These are phyloP conservation scores for Melanerpes formicivorus DNA, from an alignment of 2,113 vertebrate genomes.

Conservation along the genomic window DNA sequence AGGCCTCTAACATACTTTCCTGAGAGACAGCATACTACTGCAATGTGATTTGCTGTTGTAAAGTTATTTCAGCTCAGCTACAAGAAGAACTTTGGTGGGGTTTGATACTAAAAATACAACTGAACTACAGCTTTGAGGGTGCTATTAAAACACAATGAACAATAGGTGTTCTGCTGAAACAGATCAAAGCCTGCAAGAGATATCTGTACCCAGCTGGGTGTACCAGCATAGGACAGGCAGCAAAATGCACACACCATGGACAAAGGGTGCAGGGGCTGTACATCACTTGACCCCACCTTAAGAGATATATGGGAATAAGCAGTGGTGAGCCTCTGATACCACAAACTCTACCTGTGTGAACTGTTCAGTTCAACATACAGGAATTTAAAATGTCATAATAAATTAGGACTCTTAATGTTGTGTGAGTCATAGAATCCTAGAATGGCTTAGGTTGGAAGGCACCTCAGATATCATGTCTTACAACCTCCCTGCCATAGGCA, in stretches of 20 bases:
- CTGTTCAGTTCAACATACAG: background rate
- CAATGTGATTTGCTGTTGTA: background rate
- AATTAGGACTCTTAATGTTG: constrained; percentile 45
- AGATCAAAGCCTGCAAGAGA: background rate
- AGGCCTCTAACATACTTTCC: background rate
- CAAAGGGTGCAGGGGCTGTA: background rate
- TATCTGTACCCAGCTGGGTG: background rate
- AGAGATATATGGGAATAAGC: background rate
- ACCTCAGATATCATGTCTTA: too few species aligned
- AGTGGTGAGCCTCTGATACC: constrained; percentile 4
- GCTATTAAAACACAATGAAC: background rate
- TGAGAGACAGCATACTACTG: background rate
- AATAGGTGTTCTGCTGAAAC: background rate
- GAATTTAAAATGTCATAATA: constrained; percentile 46
- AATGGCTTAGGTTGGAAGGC: too few species aligned
- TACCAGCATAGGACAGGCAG: background rate
- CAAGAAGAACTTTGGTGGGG: background rate
- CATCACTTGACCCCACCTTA: background rate
- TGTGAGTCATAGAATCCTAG: too few species aligned
- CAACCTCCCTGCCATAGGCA: too few species aligned
- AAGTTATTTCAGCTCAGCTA: background rate
- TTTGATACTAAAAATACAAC: constrained; percentile 18
- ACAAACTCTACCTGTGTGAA: constrained; percentile 30
- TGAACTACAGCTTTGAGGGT: background rate
- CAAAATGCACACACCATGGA: fast-evolving